Evolutionary conservation across 2,113 vertebrate genomes (phyloP).

Genomic region (Aegotheles bennettii): DNA sequence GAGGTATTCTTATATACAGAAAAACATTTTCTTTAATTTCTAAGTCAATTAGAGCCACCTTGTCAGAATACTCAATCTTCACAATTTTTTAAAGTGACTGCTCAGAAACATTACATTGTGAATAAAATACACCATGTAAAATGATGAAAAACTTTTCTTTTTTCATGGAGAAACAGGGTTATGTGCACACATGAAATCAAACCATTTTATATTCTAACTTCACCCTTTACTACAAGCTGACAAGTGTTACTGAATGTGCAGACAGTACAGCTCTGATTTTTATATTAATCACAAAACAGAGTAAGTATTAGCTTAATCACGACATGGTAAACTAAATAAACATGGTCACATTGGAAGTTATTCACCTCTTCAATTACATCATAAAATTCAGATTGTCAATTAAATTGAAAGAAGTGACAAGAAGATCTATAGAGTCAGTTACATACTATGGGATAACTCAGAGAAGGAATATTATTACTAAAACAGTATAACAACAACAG

Average conservation of each 20-base stretch:
- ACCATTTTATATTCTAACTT: background rate
- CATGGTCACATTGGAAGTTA: background rate
- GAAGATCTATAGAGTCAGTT: background rate
- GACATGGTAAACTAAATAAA: background rate
- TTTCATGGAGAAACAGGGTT: background rate
- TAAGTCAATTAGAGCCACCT: background rate
- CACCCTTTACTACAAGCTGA: background rate
- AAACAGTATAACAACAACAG: background rate
- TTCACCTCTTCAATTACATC: background rate
- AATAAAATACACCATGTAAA: background rate
- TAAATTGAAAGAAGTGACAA: background rate
- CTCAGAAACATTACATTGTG: background rate
- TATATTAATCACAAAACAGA: background rate
- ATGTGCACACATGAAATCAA: background rate
- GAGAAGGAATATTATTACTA: background rate
- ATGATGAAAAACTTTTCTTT: background rate
- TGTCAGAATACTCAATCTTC: background rate
- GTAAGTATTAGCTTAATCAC: background rate
- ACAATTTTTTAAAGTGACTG: background rate
- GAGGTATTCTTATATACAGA: too few species aligned
- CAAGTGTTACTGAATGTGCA: background rate
- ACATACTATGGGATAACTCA: background rate
- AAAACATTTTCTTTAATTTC: background rate
- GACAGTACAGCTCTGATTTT: background rate
- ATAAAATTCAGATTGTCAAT: background rate